Evolutionary conservation across 2,113 vertebrate genomes (phyloP).

Genomic region (Panthera tigris): DNA sequence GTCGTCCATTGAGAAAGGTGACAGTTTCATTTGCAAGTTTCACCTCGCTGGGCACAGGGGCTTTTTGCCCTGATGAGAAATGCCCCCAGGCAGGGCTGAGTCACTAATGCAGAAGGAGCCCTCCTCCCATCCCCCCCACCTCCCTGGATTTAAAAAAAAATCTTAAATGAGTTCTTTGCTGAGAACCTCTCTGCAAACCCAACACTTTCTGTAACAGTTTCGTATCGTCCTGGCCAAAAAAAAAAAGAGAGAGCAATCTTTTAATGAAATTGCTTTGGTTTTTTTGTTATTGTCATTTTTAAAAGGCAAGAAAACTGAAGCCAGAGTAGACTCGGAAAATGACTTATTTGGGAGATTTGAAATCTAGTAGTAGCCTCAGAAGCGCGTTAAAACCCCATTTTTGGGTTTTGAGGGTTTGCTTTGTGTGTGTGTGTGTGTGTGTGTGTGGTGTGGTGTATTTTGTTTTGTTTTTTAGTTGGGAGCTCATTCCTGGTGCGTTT

Average conservation of each 20-base stretch:
- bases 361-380: neutral
- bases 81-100: conserved; percentile 40
- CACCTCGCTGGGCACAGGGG: conserved; percentile 33
- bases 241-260: neutral
- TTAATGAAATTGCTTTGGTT: neutral
- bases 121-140: neutral
- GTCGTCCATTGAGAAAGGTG: neutral
- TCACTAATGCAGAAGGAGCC: neutral
- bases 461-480: neutral
- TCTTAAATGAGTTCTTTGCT: neutral
- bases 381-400: neutral
- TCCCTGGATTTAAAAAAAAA: neutral
- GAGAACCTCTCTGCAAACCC: neutral
- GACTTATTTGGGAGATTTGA: neutral
- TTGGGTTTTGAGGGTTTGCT: neutral
- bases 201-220: neutral
- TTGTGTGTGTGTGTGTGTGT: no score
- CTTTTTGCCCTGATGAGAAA: conserved; percentile 65
- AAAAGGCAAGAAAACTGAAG: neutral
- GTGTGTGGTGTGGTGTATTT: no score
- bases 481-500: neutral
- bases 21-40: neutral
- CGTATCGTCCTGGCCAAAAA: neutral
- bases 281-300: neutral
- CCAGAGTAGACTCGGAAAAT: neutral